Conservation (phyloP, 37 sponge, comb jelly and placozoan species). For the Ephydatia muelleri region DNA sequence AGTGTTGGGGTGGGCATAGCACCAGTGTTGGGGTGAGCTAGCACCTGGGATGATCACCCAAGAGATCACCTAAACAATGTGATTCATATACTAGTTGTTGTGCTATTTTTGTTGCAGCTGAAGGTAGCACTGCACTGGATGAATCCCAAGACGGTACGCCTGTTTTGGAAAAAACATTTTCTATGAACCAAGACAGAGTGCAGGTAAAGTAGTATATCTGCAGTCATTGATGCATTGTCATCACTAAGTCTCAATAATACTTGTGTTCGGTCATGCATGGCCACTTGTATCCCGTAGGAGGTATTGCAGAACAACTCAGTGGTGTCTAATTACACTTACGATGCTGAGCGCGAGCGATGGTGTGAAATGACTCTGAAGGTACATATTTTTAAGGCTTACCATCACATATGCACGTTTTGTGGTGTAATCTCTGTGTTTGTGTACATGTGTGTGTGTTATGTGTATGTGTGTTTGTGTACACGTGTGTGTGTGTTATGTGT, state of each 20-base stretch:
- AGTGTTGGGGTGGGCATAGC: too few relatives aligned
- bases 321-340: conserved; percentile 69
- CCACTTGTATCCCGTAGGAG: conserved; percentile 17
- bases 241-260: too few relatives aligned
- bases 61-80: too few relatives aligned
- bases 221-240: background rate
- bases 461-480: background rate
- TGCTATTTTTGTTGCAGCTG: too few relatives aligned
- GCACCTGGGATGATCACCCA: too few relatives aligned
- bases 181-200: conserved; percentile 10
- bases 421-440: background rate
- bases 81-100: too few relatives aligned
- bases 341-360: conserved; percentile 66
- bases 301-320: conserved; percentile 34
- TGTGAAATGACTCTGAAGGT: conserved; percentile 73
- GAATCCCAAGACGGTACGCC: too few relatives aligned
- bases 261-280: background rate
- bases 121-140: too few relatives aligned
- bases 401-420: background rate
- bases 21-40: too few relatives aligned
- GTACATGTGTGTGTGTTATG: background rate
- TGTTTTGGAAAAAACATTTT: too few relatives aligned
- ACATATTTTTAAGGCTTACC: too few relatives aligned
- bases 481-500: background rate
- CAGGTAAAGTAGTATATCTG: background rate